These are phyloP conservation scores for Chiloscyllium plagiosum DNA, from an alignment of 2,113 vertebrate genomes.

Conservation along the genomic window DNA sequence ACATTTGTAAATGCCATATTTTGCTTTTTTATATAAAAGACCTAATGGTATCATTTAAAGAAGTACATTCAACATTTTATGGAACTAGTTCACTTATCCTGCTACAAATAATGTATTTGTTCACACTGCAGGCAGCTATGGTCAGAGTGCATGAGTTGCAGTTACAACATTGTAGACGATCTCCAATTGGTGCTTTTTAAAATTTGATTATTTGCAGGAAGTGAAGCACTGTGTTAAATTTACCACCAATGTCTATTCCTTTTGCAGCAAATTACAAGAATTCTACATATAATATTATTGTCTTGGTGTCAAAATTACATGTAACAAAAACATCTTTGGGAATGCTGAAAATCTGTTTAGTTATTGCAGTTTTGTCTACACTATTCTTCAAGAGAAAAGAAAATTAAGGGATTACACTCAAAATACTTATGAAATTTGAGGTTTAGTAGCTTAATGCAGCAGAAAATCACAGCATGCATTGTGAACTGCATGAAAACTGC, in stretches of 20 bases:
- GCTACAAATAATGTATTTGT: background rate
- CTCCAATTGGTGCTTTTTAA: background rate
- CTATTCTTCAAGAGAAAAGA: background rate
- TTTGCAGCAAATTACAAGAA: background rate
- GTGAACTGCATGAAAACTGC: background rate
- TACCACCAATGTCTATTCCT: background rate
- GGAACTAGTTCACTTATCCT: background rate
- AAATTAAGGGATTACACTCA: background rate
- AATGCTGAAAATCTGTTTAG: background rate
- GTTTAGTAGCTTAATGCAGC: background rate
- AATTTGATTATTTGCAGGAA: background rate
- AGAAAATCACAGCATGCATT: constrained; percentile 16
- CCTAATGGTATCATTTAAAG: background rate
- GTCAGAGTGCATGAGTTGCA: background rate
- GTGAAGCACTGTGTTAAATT: background rate
- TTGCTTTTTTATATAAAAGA: background rate
- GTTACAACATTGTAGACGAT: background rate
- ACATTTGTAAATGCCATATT: background rate
- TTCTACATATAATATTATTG: background rate
- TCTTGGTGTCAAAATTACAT: background rate
- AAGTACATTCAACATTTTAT: background rate
- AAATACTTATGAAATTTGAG: background rate
- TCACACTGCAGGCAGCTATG: background rate
- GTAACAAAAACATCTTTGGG: background rate
- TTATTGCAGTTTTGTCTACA: background rate